Conservation (phyloP, 2,797 vertebrate species). For the Silurus aristotelis region DNA sequence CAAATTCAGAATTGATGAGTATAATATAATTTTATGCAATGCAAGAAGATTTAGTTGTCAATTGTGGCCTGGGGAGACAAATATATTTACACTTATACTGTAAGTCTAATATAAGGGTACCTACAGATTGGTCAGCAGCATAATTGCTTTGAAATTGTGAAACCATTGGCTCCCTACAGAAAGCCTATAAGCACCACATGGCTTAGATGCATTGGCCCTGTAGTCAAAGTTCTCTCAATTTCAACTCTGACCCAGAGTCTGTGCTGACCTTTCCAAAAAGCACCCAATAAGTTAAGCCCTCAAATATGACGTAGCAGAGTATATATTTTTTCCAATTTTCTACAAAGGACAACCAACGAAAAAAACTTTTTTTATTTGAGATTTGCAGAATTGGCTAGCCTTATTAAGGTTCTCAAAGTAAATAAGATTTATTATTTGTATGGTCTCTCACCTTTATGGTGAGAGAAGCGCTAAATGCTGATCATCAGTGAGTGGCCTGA, state of each 20-base stretch:
- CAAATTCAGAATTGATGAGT: neutral
- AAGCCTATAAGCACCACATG: neutral
- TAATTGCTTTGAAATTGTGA: neutral
- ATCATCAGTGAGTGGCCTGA: neutral
- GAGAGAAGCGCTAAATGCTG: neutral
- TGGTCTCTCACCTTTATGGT: neutral
- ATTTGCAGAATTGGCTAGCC: neutral
- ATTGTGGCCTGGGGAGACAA: neutral
- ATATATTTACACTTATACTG: neutral
- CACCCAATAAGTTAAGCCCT: neutral
- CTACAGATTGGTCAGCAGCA: neutral
- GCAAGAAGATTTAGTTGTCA: neutral
- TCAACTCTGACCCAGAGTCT: neutral
- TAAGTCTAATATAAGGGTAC: neutral
- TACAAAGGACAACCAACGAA: neutral
- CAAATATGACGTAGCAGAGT: neutral
- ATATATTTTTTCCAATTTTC: neutral
- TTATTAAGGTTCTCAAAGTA: neutral
- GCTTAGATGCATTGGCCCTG: neutral
- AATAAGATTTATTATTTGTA: neutral
- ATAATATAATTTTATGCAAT: neutral
- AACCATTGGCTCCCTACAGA: neutral
- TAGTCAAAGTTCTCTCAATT: slow-evolving; percentile 12
- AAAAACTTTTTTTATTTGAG: neutral
- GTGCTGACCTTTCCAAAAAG: neutral